Base-by-base conservation (phyloP, 2,888 invertebrate genomes). In the Ophion ventricosus region DNA sequence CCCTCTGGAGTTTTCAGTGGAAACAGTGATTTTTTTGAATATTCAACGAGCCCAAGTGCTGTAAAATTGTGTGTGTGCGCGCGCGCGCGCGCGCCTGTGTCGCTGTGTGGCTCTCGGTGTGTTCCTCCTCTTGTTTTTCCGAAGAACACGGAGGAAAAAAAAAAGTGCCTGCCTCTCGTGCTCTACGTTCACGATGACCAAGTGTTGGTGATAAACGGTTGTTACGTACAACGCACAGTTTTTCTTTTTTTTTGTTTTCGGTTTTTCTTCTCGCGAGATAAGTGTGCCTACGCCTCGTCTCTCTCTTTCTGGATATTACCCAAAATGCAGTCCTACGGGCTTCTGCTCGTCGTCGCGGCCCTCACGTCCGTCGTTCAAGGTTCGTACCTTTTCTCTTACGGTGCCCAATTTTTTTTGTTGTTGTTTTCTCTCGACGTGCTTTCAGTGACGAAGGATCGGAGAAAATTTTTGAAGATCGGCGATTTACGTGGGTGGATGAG, bases 181-280 rank as follows among this genome's bases (percentile, higher is more conserved):
- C 67, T 85, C 49, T 59, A n/a, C 40, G 66, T 74, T 83, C 85
- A 85, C 85, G 85, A 86, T 87, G 86, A 86, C 84, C 77, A 82
- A 87, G 87, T 87, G 87, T 86, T 87, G 83, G 87, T 87, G 87
- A 87, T 84, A 82, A 86, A 86, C 85, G 82, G 80, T 85, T 82
- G 69, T 78, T 73, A 72, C 82, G 72, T 78, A 82, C 75, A 83
- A 77, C 80, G 67, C 77, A 74, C 75, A 73, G 76, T 80, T 73
- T 81, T 76, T 56, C 63, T 59, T 43, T 43, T 43, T 43, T 43
- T 43, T 43, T 43, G 11, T 43, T 54, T 61, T 25, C 59, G 40
- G 69, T 67, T 67, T 8, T 59, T 59, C 20, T 69, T 64, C 49
- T 25, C 49, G 17, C 49, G 49, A 49, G 59, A 23, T 49, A 67